Evolutionary conservation across 2,113 vertebrate species (phyloP).

Genomic region (Raja brachyura): DNA sequence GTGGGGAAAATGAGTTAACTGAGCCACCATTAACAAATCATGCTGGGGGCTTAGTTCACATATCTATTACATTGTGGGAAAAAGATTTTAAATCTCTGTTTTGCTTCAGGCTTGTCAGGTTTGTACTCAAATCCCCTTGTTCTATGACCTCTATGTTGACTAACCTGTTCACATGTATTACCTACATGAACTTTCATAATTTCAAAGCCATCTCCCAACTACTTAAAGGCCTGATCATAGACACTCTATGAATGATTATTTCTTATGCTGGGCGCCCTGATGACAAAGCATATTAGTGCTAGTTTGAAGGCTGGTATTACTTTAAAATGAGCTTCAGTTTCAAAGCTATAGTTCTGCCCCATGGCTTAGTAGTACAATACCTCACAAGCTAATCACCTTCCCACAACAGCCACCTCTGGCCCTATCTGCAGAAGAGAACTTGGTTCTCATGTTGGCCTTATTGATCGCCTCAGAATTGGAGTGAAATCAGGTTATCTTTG

Average conservation of each 20-base stretch:
- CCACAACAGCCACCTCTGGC: no score
- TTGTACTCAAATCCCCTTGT: background rate
- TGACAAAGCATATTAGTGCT: background rate
- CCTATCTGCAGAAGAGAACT: no score
- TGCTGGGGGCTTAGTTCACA: background rate
- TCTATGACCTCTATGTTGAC: background rate
- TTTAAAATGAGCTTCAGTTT: conserved; percentile 15
- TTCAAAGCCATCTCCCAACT: background rate
- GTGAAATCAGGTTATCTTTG: no score
- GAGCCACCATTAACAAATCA: background rate
- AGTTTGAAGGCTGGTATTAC: conserved; percentile 1
- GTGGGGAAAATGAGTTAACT: conserved; percentile 2
- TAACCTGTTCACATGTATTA: background rate
- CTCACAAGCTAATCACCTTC: no score
- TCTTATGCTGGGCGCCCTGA: background rate
- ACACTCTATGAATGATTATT: conserved; percentile 13
- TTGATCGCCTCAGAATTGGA: no score
- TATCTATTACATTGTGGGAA: conserved; percentile 33
- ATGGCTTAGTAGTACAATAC: background rate
- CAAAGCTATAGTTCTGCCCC: background rate
- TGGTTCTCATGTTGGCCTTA: no score
- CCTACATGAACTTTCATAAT: background rate
- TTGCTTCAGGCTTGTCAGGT: conserved; percentile 28
- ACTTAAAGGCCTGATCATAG: background rate
- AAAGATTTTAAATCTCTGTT: conserved; percentile 8